Evolutionary conservation across 2,113 vertebrate genomes (phyloP).

Genomic region (Alces alces): DNA sequence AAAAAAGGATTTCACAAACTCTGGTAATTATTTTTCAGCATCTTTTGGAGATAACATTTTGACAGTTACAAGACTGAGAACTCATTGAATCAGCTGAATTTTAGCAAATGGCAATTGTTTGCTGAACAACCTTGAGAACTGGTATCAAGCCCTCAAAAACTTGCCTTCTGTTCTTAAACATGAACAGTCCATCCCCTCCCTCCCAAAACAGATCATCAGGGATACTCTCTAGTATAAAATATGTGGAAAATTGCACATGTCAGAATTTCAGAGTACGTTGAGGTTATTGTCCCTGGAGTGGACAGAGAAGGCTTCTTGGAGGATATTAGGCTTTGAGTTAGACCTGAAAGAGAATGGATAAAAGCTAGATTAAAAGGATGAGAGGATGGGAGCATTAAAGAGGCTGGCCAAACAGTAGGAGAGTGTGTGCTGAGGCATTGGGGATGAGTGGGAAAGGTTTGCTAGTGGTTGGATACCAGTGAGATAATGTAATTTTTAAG

Average conservation of each 20-base stretch:
- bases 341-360: not conserved
- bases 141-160: not conserved
- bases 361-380: not conserved
- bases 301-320: not conserved
- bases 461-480: not conserved
- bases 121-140: not conserved
- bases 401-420: not conserved
- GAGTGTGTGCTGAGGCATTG: not conserved
- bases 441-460: not conserved
- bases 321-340: not conserved
- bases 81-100: not conserved
- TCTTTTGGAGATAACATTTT: not conserved
- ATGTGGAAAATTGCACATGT: not conserved
- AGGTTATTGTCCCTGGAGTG: not conserved
- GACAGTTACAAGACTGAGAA: not conserved
- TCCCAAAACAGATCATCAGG: not conserved
- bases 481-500: not conserved
- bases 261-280: not conserved
- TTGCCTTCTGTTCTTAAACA: not conserved
- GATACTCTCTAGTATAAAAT: not conserved
- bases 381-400: not conserved
- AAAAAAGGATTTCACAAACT: not conserved
- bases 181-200: not conserved
- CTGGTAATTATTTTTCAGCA: not conserved
- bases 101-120: not conserved